phyloP scores from a whole-genome alignment of 2,888 invertebrate species.

The Harpalus rubripes region DNA sequence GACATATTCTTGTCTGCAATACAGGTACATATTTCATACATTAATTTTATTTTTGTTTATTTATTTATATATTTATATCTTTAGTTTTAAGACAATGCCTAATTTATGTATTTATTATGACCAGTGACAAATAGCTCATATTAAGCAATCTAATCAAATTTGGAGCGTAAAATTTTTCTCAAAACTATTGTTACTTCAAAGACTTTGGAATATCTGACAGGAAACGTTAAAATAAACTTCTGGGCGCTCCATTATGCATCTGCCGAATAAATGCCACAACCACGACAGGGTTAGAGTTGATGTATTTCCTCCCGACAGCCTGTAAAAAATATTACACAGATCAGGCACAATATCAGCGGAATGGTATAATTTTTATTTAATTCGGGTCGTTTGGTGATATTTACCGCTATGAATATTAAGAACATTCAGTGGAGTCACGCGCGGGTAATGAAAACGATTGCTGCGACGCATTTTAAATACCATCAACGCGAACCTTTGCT shows the following conservation, averaged over 20 bases:
- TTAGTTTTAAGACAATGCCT: too few relatives aligned
- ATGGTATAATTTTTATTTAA: constrained; percentile 54
- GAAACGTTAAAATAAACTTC: background rate
- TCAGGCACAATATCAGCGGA: constrained; percentile 8
- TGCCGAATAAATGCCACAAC: constrained; percentile 21
- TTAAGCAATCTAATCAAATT: too few relatives aligned
- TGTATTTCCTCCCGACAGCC: constrained; percentile 19
- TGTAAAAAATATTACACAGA: constrained; percentile 22
- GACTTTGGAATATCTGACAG: too few relatives aligned
- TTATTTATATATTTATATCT: too few relatives aligned
- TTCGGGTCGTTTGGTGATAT: constrained; percentile 35
- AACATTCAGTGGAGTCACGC: constrained; percentile 35
- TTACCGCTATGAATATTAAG: constrained; percentile 56
- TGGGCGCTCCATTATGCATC: constrained; percentile 42
- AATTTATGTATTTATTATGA: too few relatives aligned
- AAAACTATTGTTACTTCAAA: too few relatives aligned
- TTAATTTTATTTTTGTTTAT: too few relatives aligned
- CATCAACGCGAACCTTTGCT: background rate
- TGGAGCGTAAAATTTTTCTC: too few relatives aligned
- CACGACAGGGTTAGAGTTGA: background rate
- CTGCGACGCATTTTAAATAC: constrained; percentile 36
- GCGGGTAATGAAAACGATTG: constrained; percentile 35
- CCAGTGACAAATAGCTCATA: too few relatives aligned
- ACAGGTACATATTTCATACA: too few relatives aligned
- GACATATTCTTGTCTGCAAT: too few relatives aligned